phyloP scores from a whole-genome alignment of 2,888 invertebrate genomes.

The Eupithecia exiguata region DNA sequence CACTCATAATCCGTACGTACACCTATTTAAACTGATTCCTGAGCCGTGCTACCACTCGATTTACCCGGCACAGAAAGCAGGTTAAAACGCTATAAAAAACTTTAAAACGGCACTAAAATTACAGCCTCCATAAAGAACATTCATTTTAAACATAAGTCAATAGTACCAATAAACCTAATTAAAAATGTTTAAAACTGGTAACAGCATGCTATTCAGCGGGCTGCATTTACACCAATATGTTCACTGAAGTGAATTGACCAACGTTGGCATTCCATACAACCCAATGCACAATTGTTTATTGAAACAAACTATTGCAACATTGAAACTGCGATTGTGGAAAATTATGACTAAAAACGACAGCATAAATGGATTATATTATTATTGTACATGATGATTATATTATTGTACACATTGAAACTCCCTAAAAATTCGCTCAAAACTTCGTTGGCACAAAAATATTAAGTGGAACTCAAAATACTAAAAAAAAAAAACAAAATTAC shows the following conservation, averaged over 20 bases:
- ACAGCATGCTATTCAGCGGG: background rate
- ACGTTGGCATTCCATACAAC: background rate
- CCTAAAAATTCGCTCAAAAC: no score
- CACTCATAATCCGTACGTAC: background rate
- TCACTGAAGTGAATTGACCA: background rate
- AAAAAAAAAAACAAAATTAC: no score
- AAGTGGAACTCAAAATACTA: background rate
- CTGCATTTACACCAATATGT: background rate
- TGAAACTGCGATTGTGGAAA: background rate
- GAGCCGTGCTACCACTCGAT: background rate
- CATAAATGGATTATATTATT: no score
- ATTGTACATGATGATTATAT: no score
- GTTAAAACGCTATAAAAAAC: background rate
- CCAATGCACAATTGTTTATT: background rate
- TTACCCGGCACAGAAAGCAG: background rate
- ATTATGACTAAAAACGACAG: background rate
- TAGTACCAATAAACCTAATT: slow-evolving; percentile 8
- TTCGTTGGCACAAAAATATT: no score
- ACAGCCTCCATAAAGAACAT: slow-evolving; percentile 3
- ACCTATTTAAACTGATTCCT: background rate
- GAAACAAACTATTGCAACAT: background rate
- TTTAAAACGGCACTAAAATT: background rate
- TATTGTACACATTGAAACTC: no score
- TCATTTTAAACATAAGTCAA: slow-evolving; percentile 2
- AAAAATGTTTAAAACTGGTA: background rate